These are phyloP conservation scores for Cheilosia urbana DNA, from an alignment of 2,888 invertebrate genomes.

Conservation along the genomic window DNA sequence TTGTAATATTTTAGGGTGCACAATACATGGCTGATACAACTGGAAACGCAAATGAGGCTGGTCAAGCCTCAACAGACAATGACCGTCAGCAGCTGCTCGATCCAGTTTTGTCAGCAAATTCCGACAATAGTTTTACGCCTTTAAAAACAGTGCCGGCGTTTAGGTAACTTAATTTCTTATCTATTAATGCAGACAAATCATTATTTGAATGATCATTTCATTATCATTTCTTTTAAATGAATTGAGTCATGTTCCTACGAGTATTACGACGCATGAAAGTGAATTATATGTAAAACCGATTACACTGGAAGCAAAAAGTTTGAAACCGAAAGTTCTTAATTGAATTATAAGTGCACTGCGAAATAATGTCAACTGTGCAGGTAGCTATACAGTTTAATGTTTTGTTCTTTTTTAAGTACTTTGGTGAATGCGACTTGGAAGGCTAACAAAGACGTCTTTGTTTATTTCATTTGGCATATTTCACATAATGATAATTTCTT, in stretches of 20 bases:
- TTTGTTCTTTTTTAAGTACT: no score
- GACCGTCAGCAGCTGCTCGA: constrained; percentile 81
- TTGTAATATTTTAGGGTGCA: constrained; percentile 76
- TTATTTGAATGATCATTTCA: not conserved
- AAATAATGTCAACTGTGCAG: no score
- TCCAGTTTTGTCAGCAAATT: constrained; percentile 81
- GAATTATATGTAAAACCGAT: not conserved
- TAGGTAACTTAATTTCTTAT: constrained; percentile 78
- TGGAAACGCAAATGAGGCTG: constrained; percentile 61
- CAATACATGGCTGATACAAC: constrained; percentile 77
- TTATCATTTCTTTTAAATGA: not conserved
- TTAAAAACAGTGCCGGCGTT: constrained; percentile 82
- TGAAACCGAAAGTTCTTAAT: not conserved
- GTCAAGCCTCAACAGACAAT: constrained; percentile 76
- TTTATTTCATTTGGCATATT: no score
- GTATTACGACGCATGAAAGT: not conserved
- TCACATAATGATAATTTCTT: no score
- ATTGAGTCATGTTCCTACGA: constrained; percentile 23
- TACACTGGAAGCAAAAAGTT: constrained; percentile 2
- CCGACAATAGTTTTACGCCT: constrained; percentile 79
- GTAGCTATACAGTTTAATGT: no score
- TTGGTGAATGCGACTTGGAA: no score
- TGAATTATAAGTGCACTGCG: not conserved
- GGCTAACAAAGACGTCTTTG: no score
- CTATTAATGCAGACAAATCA: not conserved